Conservation (phyloP, 1,140 invertebrate species). For the Camponotus floridanus region DNA sequence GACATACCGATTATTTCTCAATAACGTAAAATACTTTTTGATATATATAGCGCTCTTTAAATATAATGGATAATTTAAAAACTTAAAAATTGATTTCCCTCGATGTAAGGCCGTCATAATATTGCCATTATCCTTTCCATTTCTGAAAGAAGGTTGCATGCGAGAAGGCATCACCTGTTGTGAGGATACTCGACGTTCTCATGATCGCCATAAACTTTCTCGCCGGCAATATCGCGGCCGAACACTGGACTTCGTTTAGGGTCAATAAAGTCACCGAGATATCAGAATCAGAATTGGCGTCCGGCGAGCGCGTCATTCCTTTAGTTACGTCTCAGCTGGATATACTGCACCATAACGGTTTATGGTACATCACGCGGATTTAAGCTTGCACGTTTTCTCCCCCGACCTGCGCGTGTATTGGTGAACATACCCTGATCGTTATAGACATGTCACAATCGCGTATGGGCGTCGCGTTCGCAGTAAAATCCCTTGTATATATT, state of each 20-base stretch:
- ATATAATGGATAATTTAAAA: background rate
- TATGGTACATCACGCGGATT: constrained; percentile 62
- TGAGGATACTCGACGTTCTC: background rate
- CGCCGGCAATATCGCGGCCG: background rate
- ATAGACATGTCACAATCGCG: constrained; percentile 73
- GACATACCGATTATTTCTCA: background rate
- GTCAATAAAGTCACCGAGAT: constrained; percentile 70
- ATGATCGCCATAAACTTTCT: constrained; percentile 20
- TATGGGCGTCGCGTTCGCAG: constrained; percentile 51
- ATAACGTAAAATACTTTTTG: constrained; percentile 3
- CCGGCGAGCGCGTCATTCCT: constrained; percentile 59
- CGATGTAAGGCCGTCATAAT: background rate
- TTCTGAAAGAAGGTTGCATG: background rate
- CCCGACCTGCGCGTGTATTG: constrained; percentile 32
- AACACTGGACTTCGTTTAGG: constrained; percentile 61
- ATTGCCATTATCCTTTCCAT: background rate
- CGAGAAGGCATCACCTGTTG: constrained; percentile 47
- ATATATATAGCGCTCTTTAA: background rate
- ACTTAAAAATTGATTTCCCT: background rate
- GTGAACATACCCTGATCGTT: constrained; percentile 56
- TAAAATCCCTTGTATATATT: constrained; percentile 70
- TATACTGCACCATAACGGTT: constrained; percentile 71
- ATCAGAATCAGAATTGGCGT: constrained; percentile 63
- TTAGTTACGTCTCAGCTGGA: constrained; percentile 47
- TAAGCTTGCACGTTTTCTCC: background rate